A percentile compares a stretch with the other conserved stretches of the same genome.
These are phyloP conservation scores for Cryptocephalus moraei DNA, from an alignment of 2,888 invertebrate genomes.

Conservation along the genomic window DNA sequence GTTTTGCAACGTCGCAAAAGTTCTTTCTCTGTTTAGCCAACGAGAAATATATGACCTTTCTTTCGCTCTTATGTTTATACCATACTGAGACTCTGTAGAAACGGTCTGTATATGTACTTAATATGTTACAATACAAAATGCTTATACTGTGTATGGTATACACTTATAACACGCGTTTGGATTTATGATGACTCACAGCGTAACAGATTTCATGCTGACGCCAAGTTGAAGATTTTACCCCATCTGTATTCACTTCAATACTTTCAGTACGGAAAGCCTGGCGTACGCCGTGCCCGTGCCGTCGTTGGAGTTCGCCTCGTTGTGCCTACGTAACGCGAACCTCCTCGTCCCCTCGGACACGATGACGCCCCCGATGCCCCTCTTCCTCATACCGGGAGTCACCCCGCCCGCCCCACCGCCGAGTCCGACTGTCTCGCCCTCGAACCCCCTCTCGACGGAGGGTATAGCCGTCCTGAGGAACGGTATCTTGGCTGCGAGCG, in stretches of 20 bases:
- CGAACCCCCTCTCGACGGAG: slow-evolving; percentile 50
- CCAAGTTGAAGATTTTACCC: neutral
- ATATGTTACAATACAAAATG: too few relatives aligned
- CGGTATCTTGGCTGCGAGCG: slow-evolving; percentile 64
- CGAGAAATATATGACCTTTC: too few relatives aligned
- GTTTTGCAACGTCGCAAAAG: too few relatives aligned
- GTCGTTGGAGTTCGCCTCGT: slow-evolving; percentile 79
- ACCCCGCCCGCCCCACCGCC: slow-evolving; percentile 33
- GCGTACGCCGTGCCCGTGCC: slow-evolving; percentile 80
- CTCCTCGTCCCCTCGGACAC: slow-evolving; percentile 52
- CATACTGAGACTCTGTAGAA: too few relatives aligned
- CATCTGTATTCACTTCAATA: too few relatives aligned
- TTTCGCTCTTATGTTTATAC: too few relatives aligned
- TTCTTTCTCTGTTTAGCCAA: too few relatives aligned
- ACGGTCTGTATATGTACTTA: too few relatives aligned
- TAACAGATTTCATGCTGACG: too few relatives aligned
- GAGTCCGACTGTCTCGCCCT: slow-evolving; percentile 44
- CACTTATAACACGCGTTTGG: too few relatives aligned
- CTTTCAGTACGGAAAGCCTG: slow-evolving; percentile 47
- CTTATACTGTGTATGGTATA: too few relatives aligned
- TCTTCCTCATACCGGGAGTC: slow-evolving; percentile 33
- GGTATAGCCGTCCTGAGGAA: slow-evolving; percentile 51
- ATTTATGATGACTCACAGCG: too few relatives aligned
- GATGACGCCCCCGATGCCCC: slow-evolving; percentile 33
- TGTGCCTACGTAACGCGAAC: slow-evolving; percentile 80